These are phyloP conservation scores for Acipenser ruthenus DNA, from an alignment of 2,797 vertebrate genomes.

Conservation along the genomic window DNA sequence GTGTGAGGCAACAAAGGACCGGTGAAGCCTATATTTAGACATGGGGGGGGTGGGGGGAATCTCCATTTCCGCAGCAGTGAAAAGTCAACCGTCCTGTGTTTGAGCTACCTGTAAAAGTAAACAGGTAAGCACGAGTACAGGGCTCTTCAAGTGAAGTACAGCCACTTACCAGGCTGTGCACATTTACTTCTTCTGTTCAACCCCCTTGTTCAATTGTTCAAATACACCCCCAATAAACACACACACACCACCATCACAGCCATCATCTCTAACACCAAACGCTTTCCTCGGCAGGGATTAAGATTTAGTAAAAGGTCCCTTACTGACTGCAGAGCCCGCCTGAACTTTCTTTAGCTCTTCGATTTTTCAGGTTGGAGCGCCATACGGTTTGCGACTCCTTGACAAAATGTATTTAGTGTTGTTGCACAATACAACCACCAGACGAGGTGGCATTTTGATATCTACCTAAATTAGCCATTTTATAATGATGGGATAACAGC, in stretches of 20 bases:
- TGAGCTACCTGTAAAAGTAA: slow-evolving; percentile 85
- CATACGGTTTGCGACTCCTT: too few species aligned
- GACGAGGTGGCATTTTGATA: too few species aligned
- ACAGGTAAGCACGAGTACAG: slow-evolving; percentile 82
- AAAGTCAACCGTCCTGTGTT: slow-evolving; percentile 47
- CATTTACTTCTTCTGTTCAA: slow-evolving; percentile 64
- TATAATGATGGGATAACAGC: too few species aligned
- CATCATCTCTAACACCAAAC: slow-evolving; percentile 4
- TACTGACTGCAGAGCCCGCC: background rate
- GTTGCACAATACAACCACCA: too few species aligned
- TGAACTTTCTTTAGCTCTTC: background rate
- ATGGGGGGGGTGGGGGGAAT: too few species aligned
- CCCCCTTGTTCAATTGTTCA: slow-evolving; percentile 67
- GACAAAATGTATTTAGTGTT: too few species aligned
- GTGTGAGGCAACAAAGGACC: too few species aligned
- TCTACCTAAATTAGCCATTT: too few species aligned
- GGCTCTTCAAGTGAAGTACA: slow-evolving; percentile 77
- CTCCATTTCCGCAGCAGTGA: slow-evolving; percentile 23
- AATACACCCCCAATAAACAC: slow-evolving; percentile 52
- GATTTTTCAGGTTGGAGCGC: too few species aligned
- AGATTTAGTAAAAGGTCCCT: slow-evolving; percentile 12
- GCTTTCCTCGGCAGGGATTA: slow-evolving; percentile 7
- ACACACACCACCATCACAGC: background rate
- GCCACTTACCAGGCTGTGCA: slow-evolving; percentile 69
- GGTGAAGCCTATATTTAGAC: too few species aligned